A percentile compares a stretch with the other conserved stretches of the same genome.
These are phyloP conservation scores for Molossus molossus DNA, from an alignment of 2,797 vertebrate species.

Conservation along the genomic window DNA sequence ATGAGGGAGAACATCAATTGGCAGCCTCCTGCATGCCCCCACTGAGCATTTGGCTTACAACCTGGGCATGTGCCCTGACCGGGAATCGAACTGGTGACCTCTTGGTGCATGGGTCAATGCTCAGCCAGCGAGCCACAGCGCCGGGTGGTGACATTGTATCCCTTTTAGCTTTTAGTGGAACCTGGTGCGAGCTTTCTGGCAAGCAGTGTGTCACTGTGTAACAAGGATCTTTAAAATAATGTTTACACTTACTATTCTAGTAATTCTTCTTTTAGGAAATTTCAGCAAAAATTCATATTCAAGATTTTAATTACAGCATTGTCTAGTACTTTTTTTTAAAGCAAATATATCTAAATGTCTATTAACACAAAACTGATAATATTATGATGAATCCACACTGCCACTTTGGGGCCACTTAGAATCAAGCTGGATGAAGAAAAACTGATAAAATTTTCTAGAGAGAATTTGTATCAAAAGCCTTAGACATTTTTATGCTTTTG, in stretches of 20 bases:
- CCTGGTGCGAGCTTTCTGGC: constrained; percentile 7
- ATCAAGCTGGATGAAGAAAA: neutral
- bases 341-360: neutral
- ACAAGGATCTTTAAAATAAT: constrained; percentile 46
- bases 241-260: neutral
- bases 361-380: neutral
- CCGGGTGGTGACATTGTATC: neutral
- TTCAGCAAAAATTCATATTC: neutral
- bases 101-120: no score
- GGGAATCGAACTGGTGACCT: no score
- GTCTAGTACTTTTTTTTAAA: neutral
- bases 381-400: neutral
- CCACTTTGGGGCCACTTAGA: neutral
- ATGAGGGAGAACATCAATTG: no score
- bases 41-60: no score
- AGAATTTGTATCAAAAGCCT: neutral
- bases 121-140: no score
- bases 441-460: neutral
- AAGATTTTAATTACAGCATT: neutral
- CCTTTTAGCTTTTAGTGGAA: neutral
- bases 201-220: neutral
- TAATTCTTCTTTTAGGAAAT: constrained; percentile 17
- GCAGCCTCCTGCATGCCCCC: no score
- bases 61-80: no score
- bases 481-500: neutral